Base-by-base conservation (phyloP, 1,140 invertebrate genomes). In the Drosophila hydei region DNA sequence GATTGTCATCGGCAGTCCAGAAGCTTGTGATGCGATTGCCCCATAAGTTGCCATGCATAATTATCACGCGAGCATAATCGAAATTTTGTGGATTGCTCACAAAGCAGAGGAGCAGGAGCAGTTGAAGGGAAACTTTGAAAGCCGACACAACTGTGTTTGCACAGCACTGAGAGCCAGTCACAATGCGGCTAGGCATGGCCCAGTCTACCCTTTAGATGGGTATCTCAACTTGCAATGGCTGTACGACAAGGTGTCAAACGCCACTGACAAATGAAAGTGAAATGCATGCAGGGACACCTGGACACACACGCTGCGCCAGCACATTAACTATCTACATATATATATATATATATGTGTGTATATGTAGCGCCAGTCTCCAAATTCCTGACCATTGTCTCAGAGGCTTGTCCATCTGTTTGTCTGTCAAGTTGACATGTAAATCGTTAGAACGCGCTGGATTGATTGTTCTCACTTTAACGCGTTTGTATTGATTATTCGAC, bases 401-500 rank as follows among this genome's bases (percentile, higher is more conserved):
- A 16, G 14, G 30, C 43, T 23, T 40, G 47, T 47, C 59, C 38
- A 42, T 7, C 63, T 33, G 48, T 12, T 40, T 75, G 73, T 77
- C 70, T 67, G 72, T 88, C 83, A 88, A 83, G 56, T 89, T 88
- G 83, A 88, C 83, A 88, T 88, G 83, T 88, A 88, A 88, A 88
- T 88, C 78, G 75, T 88, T 88, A 83, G 84, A 79, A 88, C 61
- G 75, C 65, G 78, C 77, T 88, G 72, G 83, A 88, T 88, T 83
- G 83, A 88, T 88, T 88, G 79, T 80, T 87, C 75, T 78, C 77
- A 67, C 81, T 70, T 67, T 63, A 58, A 47, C 54, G 54, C 40
- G 61, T 55, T 75, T 71, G n/a, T n/a, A 58, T 72, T 59, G 65
- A 76, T 65, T 77, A 33, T 61, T 30, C 18, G n/a, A 33, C 9